These are phyloP conservation scores for Aphelinus certus DNA, from an alignment of 1,140 invertebrate genomes.

Conservation along the genomic window DNA sequence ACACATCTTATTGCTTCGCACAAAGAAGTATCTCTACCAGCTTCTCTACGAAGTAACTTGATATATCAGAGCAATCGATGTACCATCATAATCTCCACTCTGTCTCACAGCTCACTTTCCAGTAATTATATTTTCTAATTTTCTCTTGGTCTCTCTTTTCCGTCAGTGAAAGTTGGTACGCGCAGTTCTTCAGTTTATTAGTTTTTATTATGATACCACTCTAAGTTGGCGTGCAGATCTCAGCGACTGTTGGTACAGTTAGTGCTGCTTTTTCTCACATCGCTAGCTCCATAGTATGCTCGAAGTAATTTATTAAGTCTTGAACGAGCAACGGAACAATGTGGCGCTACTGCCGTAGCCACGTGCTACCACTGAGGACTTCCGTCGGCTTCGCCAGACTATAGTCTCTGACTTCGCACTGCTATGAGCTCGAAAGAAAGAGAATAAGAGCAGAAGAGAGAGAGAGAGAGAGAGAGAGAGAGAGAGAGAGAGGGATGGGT, in stretches of 20 bases:
- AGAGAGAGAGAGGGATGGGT: too few species aligned
- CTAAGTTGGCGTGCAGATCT: too few species aligned
- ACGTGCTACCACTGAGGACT: constrained; percentile 21
- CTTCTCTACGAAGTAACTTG: too few species aligned
- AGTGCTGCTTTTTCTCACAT: constrained; percentile 14
- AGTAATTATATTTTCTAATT: too few species aligned
- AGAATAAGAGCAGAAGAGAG: constrained; percentile 2
- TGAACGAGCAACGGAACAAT: constrained; percentile 31
- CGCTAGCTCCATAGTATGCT: not conserved
- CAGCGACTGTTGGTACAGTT: not conserved
- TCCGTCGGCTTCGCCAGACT: not conserved
- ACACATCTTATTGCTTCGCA: too few species aligned
- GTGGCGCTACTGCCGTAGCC: constrained; percentile 1
- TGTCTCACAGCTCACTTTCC: too few species aligned
- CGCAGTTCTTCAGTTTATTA: constrained; percentile 23
- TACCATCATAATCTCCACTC: too few species aligned
- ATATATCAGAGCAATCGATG: too few species aligned
- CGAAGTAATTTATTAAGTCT: constrained; percentile 38
- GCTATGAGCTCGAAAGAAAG: not conserved
- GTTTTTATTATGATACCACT: constrained; percentile 6
- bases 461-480: not conserved
- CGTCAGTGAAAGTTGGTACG: too few species aligned
- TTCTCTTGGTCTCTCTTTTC: too few species aligned
- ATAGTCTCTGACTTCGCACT: constrained; percentile 4
- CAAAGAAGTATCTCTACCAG: too few species aligned